Percentiles rank a stretch among this genome's conserved stretches.
These are phyloP conservation scores for Epinephelus fuscoguttatus DNA, from an alignment of 2,113 vertebrate genomes.

Conservation along the genomic window DNA sequence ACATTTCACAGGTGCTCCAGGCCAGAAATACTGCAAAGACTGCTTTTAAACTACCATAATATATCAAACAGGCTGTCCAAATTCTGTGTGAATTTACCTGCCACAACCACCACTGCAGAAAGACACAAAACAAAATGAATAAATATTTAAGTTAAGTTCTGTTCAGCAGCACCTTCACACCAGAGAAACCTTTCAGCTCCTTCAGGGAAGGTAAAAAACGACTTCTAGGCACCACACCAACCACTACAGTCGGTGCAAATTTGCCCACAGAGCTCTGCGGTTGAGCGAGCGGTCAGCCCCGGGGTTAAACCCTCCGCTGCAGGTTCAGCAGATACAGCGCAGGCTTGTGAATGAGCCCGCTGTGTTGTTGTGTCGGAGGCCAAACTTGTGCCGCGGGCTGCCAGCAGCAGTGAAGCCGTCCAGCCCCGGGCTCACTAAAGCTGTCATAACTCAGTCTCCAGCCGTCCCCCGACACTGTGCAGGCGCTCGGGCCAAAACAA, in stretches of 20 bases:
- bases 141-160: too few relatives aligned
- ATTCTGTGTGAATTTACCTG: too few relatives aligned
- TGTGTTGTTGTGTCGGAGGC: conserved; percentile 39
- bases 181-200: too few relatives aligned
- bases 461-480: conserved; percentile 29
- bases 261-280: neutral
- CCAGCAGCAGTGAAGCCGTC: conserved; percentile 31
- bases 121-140: too few relatives aligned
- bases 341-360: conserved; percentile 51
- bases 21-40: too few relatives aligned
- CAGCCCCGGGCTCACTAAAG: conserved; percentile 38
- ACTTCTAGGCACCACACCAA: neutral
- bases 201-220: too few relatives aligned
- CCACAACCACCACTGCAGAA: too few relatives aligned
- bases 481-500: conserved; percentile 51
- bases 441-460: conserved; percentile 55
- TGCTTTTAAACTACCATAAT: too few relatives aligned
- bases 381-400: conserved; percentile 24
- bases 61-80: too few relatives aligned
- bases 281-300: neutral
- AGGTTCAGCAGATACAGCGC: neutral
- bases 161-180: too few relatives aligned
- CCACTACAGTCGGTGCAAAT: neutral
- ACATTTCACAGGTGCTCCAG: too few relatives aligned
- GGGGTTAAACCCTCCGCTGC: conserved; percentile 1